Base-by-base conservation (phyloP, 2,797 vertebrate genomes). In the Girardinus metallicus region DNA sequence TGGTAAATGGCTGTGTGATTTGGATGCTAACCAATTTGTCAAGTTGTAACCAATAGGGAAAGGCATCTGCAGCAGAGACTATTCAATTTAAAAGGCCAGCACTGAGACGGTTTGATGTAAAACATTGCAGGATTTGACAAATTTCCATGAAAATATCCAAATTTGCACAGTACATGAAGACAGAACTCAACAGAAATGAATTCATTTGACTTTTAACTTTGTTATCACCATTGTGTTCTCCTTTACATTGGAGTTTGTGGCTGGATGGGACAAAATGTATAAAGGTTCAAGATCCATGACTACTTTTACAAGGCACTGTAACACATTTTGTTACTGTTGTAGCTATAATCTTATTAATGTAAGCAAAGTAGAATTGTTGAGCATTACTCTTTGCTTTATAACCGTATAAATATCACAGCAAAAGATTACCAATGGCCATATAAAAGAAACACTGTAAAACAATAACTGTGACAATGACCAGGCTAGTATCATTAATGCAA, bases 401-500 rank as follows among this genome's bases (percentile, higher is more conserved):
- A 82, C 78, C 62, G 81, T 76, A 86, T 9, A 81, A 83, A 82
- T 76, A 80, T 86, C 79, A 89, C 89, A 88, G 87, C 87, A 86
- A 85, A 89, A 75, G 87, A 31, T 90, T 93, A 90, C 91, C 91
- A 70, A 90, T 77, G 79, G 79, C 78, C 80, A 73, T 80, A 75
- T 87, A 73, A 83, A 85, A 81, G 77, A 85, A 84, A 84, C 72
- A 85, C 86, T 84, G 83, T 77, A 85, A 90, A 88, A 84, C 82
- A 82, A 76, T 87, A 85, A 77, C 76, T 34, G 79, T 90, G 87
- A 94, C 84, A 86, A 76, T 86, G 82, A 86, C 76, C 93, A 94
- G 93, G 81, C 79, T 78, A 77, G 64, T 84, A 88, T 91, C 79
- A 88, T 88, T 89, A 90, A 95, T 73, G 82, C 60, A 91, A 93